A percentile compares a stretch with the other conserved stretches of the same genome.
These are phyloP conservation scores for Caradrina clavipalpis DNA, from an alignment of 2,888 invertebrate genomes.

Conservation along the genomic window DNA sequence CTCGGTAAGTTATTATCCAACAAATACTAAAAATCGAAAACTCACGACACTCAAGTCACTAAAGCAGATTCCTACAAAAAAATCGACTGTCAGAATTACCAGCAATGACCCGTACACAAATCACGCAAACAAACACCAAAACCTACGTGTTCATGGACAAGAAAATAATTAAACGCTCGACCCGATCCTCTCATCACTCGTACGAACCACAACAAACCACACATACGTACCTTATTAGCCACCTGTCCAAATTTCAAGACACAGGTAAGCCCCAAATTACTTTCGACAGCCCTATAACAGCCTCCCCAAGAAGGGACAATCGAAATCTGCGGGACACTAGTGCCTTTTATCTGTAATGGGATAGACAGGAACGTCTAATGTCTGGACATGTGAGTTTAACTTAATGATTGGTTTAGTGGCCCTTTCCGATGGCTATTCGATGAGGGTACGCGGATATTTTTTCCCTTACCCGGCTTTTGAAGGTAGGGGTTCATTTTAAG, in stretches of 20 bases:
- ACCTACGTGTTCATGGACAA: neutral
- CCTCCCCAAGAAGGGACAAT: constrained; percentile 63
- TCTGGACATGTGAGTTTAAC: constrained; percentile 70
- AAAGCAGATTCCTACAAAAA: too few species aligned
- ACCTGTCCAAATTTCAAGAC: constrained; percentile 56
- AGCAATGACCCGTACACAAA: neutral
- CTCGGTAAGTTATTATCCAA: too few species aligned
- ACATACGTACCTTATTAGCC: constrained; percentile 45
- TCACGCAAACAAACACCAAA: neutral
- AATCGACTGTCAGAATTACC: too few species aligned
- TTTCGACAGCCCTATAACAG: constrained; percentile 52
- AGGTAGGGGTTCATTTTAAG: constrained; percentile 42
- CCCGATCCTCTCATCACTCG: constrained; percentile 41
- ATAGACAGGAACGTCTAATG: constrained; percentile 67
- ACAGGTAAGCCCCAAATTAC: constrained; percentile 61
- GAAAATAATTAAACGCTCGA: constrained; percentile 39
- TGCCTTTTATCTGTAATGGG: constrained; percentile 73
- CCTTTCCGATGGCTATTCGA: constrained; percentile 53
- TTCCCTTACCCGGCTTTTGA: constrained; percentile 41
- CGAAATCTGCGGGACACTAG: constrained; percentile 67
- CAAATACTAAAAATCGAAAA: too few species aligned
- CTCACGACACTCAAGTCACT: too few species aligned
- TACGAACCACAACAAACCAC: constrained; percentile 48
- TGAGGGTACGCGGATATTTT: constrained; percentile 62
- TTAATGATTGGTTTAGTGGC: constrained; percentile 73